Evolutionary conservation across 2,113 vertebrate genomes (phyloP).

Genomic region (Corythaeola cristata): DNA sequence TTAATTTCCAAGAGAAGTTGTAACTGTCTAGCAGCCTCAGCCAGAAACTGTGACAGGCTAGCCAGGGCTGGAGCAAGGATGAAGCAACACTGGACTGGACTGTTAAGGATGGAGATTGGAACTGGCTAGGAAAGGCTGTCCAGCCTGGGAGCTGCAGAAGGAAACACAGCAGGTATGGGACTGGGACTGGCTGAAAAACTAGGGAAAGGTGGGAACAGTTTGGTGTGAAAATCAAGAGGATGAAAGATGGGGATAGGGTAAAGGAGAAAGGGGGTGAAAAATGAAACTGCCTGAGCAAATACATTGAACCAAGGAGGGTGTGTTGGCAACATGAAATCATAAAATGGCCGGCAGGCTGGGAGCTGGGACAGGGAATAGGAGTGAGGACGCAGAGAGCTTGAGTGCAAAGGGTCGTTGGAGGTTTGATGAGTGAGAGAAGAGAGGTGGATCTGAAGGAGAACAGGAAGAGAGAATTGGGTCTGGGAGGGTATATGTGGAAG

Average conservation of each 20-base stretch:
- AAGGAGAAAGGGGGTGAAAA: neutral
- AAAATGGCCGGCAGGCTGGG: neutral
- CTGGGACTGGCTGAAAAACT: neutral
- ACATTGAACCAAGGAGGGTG: neutral
- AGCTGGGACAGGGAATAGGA: neutral
- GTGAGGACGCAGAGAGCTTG: neutral
- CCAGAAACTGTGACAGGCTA: neutral
- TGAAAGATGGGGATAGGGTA: neutral
- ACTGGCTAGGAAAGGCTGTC: neutral
- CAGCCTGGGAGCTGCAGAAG: neutral
- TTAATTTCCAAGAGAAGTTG: neutral
- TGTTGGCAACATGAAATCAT: neutral
- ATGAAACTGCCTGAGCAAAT: neutral
- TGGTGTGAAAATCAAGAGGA: neutral
- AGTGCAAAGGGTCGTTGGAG: neutral
- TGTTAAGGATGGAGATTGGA: neutral
- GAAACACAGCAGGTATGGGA: neutral
- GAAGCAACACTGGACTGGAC: neutral
- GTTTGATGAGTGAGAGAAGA: neutral
- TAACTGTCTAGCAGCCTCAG: neutral
- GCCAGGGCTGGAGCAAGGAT: neutral
- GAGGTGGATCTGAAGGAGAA: neutral
- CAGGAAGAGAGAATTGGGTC: neutral
- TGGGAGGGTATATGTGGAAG: neutral
- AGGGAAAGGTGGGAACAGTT: neutral